Conservation (phyloP, 2,113 vertebrate genomes). For the Alethe diademata region DNA sequence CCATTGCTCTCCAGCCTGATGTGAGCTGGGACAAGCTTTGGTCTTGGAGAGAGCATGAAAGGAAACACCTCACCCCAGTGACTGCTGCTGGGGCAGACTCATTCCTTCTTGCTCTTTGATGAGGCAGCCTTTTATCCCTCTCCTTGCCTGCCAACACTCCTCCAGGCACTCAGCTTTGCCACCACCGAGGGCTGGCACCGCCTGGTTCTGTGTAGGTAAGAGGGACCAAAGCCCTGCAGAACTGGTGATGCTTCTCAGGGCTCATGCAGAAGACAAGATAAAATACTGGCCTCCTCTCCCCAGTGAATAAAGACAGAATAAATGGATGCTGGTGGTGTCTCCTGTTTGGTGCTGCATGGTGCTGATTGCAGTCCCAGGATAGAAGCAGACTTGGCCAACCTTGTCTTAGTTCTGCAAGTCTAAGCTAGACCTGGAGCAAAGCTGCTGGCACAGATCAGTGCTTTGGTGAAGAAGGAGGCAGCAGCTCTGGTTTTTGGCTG, state of each 20-base stretch:
- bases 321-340: neutral
- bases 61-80: neutral
- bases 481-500: neutral
- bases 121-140: neutral
- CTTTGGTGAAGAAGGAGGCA: neutral
- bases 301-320: slow-evolving; percentile 29
- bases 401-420: neutral
- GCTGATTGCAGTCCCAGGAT: neutral
- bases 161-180: neutral
- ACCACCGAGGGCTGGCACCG: neutral
- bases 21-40: neutral
- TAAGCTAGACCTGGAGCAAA: neutral
- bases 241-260: neutral
- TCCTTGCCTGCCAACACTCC: neutral
- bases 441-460: neutral
- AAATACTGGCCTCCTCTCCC: neutral
- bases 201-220: neutral
- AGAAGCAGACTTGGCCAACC: neutral
- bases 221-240: neutral
- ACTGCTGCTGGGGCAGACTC: neutral
- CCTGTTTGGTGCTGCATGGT: neutral
- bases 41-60: neutral
- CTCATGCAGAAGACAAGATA: neutral
- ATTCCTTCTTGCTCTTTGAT: neutral
- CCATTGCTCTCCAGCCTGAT: neutral